Base-by-base conservation (phyloP, 2,888 invertebrate genomes). In the Aplocera efformata region DNA sequence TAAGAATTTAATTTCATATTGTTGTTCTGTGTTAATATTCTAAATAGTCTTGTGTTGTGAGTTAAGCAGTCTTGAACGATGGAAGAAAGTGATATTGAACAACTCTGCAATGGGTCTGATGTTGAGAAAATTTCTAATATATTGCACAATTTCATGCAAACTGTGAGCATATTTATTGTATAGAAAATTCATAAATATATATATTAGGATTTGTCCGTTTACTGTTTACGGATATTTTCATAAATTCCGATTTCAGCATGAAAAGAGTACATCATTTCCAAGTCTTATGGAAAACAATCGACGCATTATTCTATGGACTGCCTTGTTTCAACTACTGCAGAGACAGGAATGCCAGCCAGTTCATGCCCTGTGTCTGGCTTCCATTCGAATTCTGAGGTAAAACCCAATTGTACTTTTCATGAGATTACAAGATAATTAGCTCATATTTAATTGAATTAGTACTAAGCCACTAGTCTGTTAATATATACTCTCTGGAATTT, bases 371-470 rank as follows among this genome's bases (percentile, higher is more conserved):
- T 92, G 91, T 58, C 84, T 94, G 52, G 79, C 90, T 39, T 81
- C 90, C 26, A 79, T 94, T 32, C 81, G 93, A 53, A 90, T 94
- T 44, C 75, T 94, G 44, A 93, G 93, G 93, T 93, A 74, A 56
- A 9, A 20, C 6, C 2, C n/a, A 7, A 22, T 23, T 10, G 3
- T 21, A 5, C 1, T 6, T 4, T 13, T 10, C 9, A 8, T 10
- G 20, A 21, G 20, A 7, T 13, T 22, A 22, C 6, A 6, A 5
- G n/a, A 22, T 22, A 43, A 37, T 29, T 22, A 37, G 30, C 26
- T 32, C 35, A 32, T 10, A 25, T 11, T 30, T 17, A 26, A 26
- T 25, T 37, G 22, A 32, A 10, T 17, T 27, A 30, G 32, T 30
- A 13, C 1, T 9, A 26, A 6, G 23, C 7, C 7, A 6, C 6